Evolutionary conservation across 1,140 invertebrate species (phyloP).

Genomic region (Philaenus spumarius): DNA sequence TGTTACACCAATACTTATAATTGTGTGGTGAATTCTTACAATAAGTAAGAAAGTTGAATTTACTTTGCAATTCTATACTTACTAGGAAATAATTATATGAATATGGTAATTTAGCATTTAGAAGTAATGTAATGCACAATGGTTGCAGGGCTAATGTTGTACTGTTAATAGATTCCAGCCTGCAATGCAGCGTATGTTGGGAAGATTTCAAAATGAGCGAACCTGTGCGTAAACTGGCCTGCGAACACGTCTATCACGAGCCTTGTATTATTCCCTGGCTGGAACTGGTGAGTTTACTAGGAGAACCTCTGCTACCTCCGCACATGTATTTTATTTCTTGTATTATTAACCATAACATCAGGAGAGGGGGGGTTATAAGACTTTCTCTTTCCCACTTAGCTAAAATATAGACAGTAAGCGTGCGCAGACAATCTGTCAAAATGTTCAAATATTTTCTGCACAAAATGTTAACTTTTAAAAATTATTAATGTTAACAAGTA

Average conservation of each 20-base stretch:
- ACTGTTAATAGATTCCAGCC: conserved; percentile 52
- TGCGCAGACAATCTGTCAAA: neutral
- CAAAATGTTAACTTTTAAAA: neutral
- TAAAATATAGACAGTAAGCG: no score
- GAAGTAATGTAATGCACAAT: no score
- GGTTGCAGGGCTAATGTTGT: neutral
- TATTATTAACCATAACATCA: neutral
- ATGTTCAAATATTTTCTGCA: neutral
- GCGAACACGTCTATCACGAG: conserved; percentile 88
- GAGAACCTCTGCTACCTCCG: neutral
- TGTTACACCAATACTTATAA: no score
- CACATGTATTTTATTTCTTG: no score
- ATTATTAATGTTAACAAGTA: no score
- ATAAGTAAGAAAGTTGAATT: no score
- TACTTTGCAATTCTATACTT: no score
- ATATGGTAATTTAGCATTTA: no score
- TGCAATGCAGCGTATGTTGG: conserved; percentile 97
- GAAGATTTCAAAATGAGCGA: conserved; percentile 83
- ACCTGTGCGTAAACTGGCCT: conserved; percentile 78
- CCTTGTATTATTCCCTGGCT: conserved; percentile 93
- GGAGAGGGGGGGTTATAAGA: no score
- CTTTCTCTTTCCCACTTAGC: neutral
- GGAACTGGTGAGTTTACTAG: conserved; percentile 59
- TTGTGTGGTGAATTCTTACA: no score
- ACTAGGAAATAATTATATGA: no score